phyloP scores from a whole-genome alignment of 2,888 invertebrate species.

The Pimpla rufipes region DNA sequence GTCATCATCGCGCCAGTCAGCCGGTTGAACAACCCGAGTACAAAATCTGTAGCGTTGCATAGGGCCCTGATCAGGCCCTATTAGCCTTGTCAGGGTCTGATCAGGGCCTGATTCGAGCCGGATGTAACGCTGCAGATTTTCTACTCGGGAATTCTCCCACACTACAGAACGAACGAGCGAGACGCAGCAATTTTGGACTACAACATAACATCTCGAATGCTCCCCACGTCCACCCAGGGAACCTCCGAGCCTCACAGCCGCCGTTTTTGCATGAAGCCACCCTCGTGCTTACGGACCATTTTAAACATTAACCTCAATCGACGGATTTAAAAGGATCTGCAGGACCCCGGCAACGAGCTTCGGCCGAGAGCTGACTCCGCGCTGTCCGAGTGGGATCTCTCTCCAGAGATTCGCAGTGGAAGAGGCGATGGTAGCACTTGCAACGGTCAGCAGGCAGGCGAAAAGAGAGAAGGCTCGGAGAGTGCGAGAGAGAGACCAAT shows the following conservation, averaged over 20 bases:
- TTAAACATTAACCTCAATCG: constrained; percentile 3
- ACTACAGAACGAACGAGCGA: too few relatives aligned
- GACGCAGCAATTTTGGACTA: too few relatives aligned
- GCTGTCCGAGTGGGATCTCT: constrained; percentile 5
- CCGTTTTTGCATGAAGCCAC: background rate
- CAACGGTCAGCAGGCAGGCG: constrained; percentile 17
- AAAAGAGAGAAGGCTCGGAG: background rate
- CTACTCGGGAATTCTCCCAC: too few relatives aligned
- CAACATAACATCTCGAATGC: too few relatives aligned
- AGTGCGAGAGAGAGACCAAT: constrained; percentile 26
- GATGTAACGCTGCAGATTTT: too few relatives aligned
- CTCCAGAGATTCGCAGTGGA: background rate
- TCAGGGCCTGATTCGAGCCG: too few relatives aligned
- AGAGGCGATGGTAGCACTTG: constrained; percentile 10
- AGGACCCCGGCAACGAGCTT: background rate
- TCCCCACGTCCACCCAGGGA: background rate
- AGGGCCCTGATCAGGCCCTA: too few relatives aligned
- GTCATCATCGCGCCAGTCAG: too few relatives aligned
- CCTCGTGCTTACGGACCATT: background rate
- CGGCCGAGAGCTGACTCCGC: constrained; percentile 15
- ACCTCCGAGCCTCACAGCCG: too few relatives aligned
- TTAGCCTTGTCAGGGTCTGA: too few relatives aligned
- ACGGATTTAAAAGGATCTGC: background rate
- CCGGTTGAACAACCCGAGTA: too few relatives aligned
- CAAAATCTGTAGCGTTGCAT: too few relatives aligned